phyloP scores from a whole-genome alignment of 2,113 vertebrate species.

The Rhinopithecus roxellana region DNA sequence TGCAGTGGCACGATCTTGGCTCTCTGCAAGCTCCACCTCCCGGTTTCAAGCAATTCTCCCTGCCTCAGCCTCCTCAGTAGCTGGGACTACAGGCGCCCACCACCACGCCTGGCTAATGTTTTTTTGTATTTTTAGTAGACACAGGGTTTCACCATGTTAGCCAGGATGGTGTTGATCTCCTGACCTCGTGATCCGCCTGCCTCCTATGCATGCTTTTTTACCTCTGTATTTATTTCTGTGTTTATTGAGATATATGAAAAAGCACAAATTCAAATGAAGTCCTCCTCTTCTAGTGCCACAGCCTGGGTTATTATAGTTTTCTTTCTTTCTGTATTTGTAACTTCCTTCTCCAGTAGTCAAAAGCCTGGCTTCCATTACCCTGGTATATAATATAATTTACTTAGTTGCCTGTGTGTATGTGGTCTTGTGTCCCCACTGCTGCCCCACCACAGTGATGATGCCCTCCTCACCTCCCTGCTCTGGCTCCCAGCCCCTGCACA shows the following conservation, averaged over 20 bases:
- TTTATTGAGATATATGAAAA: background rate
- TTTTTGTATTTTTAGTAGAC: no score
- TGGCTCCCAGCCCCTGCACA: background rate
- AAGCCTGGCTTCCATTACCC: background rate
- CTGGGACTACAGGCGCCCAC: no score
- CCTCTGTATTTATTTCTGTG: background rate
- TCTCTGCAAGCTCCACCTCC: no score
- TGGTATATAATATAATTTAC: background rate
- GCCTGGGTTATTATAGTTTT: background rate
- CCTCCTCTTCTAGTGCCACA: no score
- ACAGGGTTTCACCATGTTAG: no score
- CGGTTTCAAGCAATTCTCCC: no score
- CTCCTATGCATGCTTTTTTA: background rate
- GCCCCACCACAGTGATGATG: no score
- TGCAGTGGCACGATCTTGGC: no score
- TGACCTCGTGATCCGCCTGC: no score
- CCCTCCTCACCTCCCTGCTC: background rate
- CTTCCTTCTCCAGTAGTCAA: background rate
- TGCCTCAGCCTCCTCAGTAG: no score
- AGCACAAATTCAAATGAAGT: background rate
- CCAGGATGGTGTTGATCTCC: no score
- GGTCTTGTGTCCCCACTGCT: fast-evolving
- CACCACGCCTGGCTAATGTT: no score
- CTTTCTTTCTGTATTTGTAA: background rate
- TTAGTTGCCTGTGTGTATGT: background rate